A percentile compares a stretch with the other conserved stretches of the same genome.
These are phyloP conservation scores for Archivesica marissinica DNA, from an alignment of 1,140 invertebrate species.

Conservation along the genomic window DNA sequence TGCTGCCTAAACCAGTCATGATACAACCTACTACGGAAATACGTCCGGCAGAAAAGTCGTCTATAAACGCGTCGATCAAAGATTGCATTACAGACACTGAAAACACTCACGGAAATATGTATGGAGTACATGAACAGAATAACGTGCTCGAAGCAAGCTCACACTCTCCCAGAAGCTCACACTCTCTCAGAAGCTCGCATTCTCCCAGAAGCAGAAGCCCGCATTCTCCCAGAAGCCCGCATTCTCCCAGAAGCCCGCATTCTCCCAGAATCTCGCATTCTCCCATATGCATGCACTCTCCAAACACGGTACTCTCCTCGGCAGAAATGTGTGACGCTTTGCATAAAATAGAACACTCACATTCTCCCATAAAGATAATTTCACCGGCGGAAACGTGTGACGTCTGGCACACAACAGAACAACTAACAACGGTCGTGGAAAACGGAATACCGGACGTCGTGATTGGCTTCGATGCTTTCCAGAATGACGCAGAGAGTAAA, in stretches of 20 bases:
- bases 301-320: too few species aligned
- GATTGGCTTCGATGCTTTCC: constrained; percentile 32
- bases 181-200: too few species aligned
- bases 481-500: constrained; percentile 20
- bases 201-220: too few species aligned
- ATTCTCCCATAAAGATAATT: not conserved
- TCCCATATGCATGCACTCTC: too few species aligned
- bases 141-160: not conserved
- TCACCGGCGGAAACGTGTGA: not conserved
- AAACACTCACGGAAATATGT: not conserved
- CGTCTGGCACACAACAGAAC: not conserved
- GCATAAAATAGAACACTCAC: not conserved
- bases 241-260: too few species aligned
- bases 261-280: too few species aligned
- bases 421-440: not conserved
- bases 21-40: not conserved
- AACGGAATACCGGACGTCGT: not conserved
- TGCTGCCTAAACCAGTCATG: too few species aligned
- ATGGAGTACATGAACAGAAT: not conserved
- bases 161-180: not conserved
- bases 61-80: not conserved
- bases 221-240: too few species aligned
- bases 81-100: not conserved
- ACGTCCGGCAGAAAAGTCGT: not conserved
- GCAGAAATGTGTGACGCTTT: too few species aligned